Percentiles rank a stretch among this genome's conserved stretches.
These are phyloP conservation scores for Drosophila pallidifrons DNA, from an alignment of 1,140 invertebrate genomes.

Conservation along the genomic window DNA sequence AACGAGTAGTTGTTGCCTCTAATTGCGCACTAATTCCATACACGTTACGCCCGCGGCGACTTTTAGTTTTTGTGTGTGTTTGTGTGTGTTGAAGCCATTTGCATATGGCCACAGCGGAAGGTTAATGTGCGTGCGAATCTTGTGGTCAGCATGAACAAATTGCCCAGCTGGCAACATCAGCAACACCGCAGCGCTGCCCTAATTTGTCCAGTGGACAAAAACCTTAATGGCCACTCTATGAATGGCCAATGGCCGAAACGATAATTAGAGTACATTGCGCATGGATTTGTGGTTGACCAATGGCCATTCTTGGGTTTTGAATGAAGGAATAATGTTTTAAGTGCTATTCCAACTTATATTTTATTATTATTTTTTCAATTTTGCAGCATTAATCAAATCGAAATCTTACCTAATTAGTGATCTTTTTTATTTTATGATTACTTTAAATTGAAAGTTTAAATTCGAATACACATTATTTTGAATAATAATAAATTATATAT, in stretches of 20 bases:
- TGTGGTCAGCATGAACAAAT: conserved; percentile 56
- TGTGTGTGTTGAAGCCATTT: conserved; percentile 52
- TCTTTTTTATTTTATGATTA: too few relatives aligned
- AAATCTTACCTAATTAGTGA: too few relatives aligned
- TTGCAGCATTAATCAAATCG: too few relatives aligned
- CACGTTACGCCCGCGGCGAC: conserved; percentile 62
- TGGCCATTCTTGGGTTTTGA: conserved; percentile 11
- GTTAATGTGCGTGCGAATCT: conserved; percentile 82
- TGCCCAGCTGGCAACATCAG: conserved; percentile 34
- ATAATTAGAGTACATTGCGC: conserved; percentile 74
- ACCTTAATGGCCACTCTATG: conserved; percentile 61
- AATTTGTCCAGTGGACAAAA: conserved; percentile 58
- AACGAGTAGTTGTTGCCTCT: conserved; percentile 47
- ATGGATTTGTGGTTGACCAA: conserved; percentile 65
- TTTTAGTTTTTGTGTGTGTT: too few relatives aligned
- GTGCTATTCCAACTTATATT: too few relatives aligned
- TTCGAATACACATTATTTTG: too few relatives aligned
- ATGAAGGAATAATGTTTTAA: not conserved
- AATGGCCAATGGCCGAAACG: conserved; percentile 47
- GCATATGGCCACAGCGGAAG: conserved; percentile 77
- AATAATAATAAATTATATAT: too few relatives aligned
- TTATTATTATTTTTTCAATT: too few relatives aligned
- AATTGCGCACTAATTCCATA: conserved; percentile 71
- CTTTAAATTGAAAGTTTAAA: too few relatives aligned
- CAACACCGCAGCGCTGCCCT: conserved; percentile 62